Percentiles rank a stretch among this genome's conserved stretches.
These are phyloP conservation scores for Pseudotriccus pelzelni DNA, from an alignment of 2,797 vertebrate genomes.

Conservation along the genomic window DNA sequence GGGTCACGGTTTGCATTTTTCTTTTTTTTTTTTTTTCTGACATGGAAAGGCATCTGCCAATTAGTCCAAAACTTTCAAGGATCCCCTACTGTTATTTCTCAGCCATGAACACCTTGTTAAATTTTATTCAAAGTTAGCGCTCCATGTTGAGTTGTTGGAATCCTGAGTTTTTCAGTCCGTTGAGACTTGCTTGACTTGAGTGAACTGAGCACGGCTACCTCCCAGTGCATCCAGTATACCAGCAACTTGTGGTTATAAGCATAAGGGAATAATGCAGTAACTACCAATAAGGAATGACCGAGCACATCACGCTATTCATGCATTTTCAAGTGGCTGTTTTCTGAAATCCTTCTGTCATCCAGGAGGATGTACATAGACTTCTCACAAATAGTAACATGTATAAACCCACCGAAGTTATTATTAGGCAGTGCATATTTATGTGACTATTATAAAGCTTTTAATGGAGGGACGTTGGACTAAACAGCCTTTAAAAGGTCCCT, in stretches of 20 bases:
- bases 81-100: constrained; percentile 48
- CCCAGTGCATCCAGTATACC: neutral
- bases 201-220: neutral
- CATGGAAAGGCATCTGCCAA: constrained; percentile 21
- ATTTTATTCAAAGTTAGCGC: constrained; percentile 51
- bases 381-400: neutral
- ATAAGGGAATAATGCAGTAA: neutral
- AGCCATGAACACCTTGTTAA: constrained; percentile 62
- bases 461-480: neutral
- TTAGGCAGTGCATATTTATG: neutral
- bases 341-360: neutral
- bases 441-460: neutral
- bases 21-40: neutral
- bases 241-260: neutral
- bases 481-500: neutral
- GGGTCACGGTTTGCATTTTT: neutral
- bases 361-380: neutral
- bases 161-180: constrained; percentile 17
- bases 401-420: neutral
- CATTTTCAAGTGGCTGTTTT: neutral
- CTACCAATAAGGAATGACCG: neutral
- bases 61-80: constrained; percentile 9
- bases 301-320: neutral
- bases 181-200: constrained; percentile 7
- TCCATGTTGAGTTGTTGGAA: constrained; percentile 27